Conservation (phyloP, 2,888 invertebrate genomes). For the Lasioglossum pauxillum region DNA sequence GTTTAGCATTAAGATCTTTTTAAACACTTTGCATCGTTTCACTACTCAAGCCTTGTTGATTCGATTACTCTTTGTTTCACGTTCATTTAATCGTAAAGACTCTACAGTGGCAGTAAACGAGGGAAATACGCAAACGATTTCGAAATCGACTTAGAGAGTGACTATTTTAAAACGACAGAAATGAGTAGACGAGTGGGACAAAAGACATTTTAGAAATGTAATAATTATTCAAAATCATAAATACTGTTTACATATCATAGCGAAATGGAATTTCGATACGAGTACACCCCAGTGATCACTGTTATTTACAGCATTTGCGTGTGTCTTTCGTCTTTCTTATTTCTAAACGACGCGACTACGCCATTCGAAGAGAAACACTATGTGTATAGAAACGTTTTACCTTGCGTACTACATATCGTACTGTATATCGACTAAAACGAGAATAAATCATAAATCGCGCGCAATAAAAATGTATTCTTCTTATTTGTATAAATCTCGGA, state of each 20-base stretch:
- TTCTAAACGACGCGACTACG: not conserved
- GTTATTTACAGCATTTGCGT: conserved; percentile 12
- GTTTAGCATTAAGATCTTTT: conserved; percentile 30
- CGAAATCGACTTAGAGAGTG: not conserved
- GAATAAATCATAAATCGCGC: conserved; percentile 13
- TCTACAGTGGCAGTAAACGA: not conserved
- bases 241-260: conserved; percentile 15
- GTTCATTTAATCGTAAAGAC: not conserved
- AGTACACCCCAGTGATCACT: not conserved
- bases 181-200: not conserved
- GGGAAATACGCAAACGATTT: not conserved
- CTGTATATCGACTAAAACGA: conserved; percentile 12
- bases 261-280: not conserved
- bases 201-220: not conserved
- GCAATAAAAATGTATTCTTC: conserved; percentile 3
- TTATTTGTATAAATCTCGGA: not conserved
- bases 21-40: not conserved
- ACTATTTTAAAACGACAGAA: conserved; percentile 1
- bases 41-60: not conserved
- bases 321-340: not conserved
- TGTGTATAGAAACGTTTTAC: conserved; percentile 3
- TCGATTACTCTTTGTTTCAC: conserved; percentile 20
- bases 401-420: not conserved
- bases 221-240: not conserved
- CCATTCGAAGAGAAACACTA: not conserved